Conservation (phyloP, 2,113 vertebrate genomes). For the Tiliqua scincoides region DNA sequence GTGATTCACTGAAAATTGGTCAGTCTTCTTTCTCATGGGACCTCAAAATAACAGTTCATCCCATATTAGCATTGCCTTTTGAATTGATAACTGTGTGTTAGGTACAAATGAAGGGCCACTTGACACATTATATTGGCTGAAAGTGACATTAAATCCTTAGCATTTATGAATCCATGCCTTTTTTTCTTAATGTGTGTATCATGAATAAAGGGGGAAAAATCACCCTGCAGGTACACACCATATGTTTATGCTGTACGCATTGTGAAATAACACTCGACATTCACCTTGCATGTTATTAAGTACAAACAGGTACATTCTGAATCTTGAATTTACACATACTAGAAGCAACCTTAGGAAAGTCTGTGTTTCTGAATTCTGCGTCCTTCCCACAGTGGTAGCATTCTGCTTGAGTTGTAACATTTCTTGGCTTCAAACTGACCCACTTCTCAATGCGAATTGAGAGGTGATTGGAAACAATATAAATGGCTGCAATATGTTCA, state of each 20-base stretch:
- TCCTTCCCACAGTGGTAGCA: background rate
- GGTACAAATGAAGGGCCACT: no score
- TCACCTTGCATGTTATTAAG: background rate
- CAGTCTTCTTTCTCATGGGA: background rate
- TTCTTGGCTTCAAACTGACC: background rate
- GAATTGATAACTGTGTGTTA: no score
- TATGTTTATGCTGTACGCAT: background rate
- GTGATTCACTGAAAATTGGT: no score
- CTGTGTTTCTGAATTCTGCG: background rate
- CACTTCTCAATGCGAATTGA: background rate
- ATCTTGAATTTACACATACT: background rate
- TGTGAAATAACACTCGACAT: background rate
- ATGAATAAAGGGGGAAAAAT: background rate
- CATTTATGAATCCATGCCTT: background rate
- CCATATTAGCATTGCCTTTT: background rate
- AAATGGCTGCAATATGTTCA: conserved; percentile 58
- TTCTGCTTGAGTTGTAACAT: background rate
- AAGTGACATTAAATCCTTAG: background rate
- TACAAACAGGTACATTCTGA: background rate
- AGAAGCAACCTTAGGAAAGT: background rate
- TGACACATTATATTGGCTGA: background rate
- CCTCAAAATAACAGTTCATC: background rate
- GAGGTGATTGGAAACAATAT: conserved; percentile 44
- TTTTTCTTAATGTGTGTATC: background rate
- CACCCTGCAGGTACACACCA: background rate